phyloP scores from a whole-genome alignment of 2,113 vertebrate species.

The Drymodes brunneopygia region DNA sequence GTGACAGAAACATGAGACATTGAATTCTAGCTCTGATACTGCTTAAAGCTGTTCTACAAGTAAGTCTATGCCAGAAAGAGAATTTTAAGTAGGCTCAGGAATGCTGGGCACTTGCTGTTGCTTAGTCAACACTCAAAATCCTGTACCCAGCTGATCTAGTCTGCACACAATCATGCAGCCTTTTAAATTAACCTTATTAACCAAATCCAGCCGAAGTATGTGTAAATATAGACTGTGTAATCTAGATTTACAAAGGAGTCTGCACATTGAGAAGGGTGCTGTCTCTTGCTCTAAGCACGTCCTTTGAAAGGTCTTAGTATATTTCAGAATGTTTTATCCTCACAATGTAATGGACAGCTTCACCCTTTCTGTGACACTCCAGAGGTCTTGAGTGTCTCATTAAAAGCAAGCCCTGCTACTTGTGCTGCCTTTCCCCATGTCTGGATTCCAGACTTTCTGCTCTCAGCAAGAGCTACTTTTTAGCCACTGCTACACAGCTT shows the following conservation, averaged over 20 bases:
- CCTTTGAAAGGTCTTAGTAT: neutral
- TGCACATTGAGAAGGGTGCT: neutral
- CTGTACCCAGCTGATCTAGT: neutral
- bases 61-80: neutral
- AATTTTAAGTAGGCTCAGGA: neutral
- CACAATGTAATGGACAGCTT: neutral
- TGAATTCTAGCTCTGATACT: neutral
- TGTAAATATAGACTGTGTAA: constrained; percentile 25
- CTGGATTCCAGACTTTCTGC: neutral
- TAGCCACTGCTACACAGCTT: neutral
- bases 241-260: neutral
- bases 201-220: constrained; percentile 16
- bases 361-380: neutral
- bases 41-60: neutral
- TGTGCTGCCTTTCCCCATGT: neutral
- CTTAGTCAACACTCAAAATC: constrained; percentile 19
- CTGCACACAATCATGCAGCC: neutral
- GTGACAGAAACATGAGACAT: neutral
- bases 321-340: neutral
- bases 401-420: neutral
- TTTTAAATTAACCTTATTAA: constrained; percentile 30
- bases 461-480: neutral
- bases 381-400: neutral
- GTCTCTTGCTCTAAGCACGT: neutral
- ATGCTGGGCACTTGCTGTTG: neutral